Percentiles rank a stretch among this genome's conserved stretches.
Conservation (phyloP, 1,140 invertebrate genomes). For the Zaprionus africanus region DNA sequence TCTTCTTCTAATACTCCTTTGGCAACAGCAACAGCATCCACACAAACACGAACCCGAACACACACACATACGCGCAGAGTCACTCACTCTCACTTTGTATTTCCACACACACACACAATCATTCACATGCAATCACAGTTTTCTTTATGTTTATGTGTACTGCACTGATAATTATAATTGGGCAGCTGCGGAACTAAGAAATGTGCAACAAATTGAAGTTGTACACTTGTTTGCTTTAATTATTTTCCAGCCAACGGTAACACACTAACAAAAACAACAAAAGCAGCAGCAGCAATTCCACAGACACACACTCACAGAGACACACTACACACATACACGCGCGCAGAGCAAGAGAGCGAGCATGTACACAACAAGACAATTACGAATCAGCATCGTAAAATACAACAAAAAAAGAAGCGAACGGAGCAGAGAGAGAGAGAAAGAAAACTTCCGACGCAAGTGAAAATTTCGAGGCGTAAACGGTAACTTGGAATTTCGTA, state of each 20-base stretch:
- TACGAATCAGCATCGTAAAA: conserved; percentile 77
- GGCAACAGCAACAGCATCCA: conserved; percentile 42
- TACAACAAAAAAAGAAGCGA: conserved; percentile 49
- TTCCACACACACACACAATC: conserved; percentile 1
- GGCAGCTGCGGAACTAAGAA: conserved; percentile 23
- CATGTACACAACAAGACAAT: conserved; percentile 75
- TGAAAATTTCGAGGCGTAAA: conserved; percentile 45
- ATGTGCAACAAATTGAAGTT: conserved; percentile 62
- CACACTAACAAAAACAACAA: conserved; percentile 19
- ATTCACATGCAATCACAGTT: conserved; percentile 25
- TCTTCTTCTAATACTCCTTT: conserved; percentile 46
- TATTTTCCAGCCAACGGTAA: conserved; percentile 48
- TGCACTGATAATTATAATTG: conserved; percentile 25
- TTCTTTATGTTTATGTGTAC: conserved; percentile 19
- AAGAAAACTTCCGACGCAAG: conserved; percentile 59
- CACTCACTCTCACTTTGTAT: not conserved
- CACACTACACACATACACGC: conserved; percentile 26
- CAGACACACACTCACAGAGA: conserved; percentile 28
- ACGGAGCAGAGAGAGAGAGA: conserved; percentile 42
- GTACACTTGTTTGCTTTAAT: conserved; percentile 70
- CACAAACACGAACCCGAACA: not conserved
- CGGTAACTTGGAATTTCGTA: conserved; percentile 16
- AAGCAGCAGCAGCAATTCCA: conserved; percentile 19
- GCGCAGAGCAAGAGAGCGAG: conserved; percentile 49
- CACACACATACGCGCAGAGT: conserved; percentile 14